Base-by-base conservation (phyloP, 2,888 invertebrate genomes). In the Folsomia candida region DNA sequence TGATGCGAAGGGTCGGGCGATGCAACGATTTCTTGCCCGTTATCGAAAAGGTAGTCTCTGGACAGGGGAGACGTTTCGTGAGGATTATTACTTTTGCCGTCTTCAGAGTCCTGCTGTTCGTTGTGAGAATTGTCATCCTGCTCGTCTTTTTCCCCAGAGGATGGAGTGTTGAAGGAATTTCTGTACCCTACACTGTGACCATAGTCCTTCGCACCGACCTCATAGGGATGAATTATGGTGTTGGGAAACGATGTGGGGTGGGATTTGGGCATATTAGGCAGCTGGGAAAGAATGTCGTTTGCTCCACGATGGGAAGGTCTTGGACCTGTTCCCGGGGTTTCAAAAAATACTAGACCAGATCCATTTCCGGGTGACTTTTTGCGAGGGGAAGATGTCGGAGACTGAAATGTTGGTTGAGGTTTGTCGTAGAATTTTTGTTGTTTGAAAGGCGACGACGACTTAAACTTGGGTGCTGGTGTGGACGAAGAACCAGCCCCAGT, bases 211-310 rank as follows among this genome's bases (percentile, higher is more conserved):
- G 76, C 68, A 1, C 78, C 78, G 2, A 76, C 72, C 70, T 76
- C 78, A 57, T 78, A 78, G 2, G 76, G 76, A 75, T 78, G 77
- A n/a, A 76, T 73, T 26, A 75, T 74, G 0, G 76, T 76, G 27
- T 73, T 72, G 0, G 79, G 69, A 14, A 37, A 37, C 4, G 37
- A 14, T 37, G 37, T 37, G 37, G 37, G 37, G n/a, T n/a, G n/a
- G n/a, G n/a, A n/a, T n/a, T 64, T n/a, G n/a, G 47, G 22, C 20
- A 37, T 51, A 28, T 51, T 67, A 2, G 77, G 78, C 6, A 77
- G 69, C 18, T 76, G 29, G 0, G 74, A 68, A 9, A 79, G 59
- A 25, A 66, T 37, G 61, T 78, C 76, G 54, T 77, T 75, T 0
- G 78, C 71, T 6, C 79, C 79, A 18, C 69, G 2, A 24, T 67